Percentiles rank a stretch among this genome's conserved stretches.
phyloP scores from a whole-genome alignment of 2,113 vertebrate species.

The Protobothrops mucrosquamatus region DNA sequence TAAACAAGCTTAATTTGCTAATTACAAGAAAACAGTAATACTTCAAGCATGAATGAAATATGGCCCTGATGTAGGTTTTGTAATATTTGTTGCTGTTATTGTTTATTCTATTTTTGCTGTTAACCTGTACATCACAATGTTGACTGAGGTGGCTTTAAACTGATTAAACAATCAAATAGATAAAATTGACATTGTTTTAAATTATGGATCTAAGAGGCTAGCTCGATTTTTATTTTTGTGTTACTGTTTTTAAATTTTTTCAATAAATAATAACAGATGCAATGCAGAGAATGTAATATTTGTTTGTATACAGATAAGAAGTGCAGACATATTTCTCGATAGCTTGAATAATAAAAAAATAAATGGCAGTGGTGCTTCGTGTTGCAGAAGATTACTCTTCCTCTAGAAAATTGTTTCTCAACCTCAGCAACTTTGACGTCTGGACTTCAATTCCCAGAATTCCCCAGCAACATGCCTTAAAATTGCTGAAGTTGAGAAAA shows the following conservation, averaged over 20 bases:
- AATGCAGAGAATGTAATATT: not conserved
- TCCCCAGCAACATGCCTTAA: not conserved
- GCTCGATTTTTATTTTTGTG: not conserved
- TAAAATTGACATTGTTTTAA: not conserved
- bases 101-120: not conserved
- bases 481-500: not conserved
- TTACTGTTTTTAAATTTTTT: fast-evolving
- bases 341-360: conserved; percentile 1
- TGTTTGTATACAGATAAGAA: not conserved
- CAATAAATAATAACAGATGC: not conserved
- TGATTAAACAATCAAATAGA: not conserved
- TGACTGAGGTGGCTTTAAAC: not conserved
- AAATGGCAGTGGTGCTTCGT: not conserved
- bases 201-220: not conserved
- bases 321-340: conserved; percentile 3
- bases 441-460: not conserved
- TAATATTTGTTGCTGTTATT: not conserved
- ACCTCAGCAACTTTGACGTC: not conserved
- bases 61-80: not conserved
- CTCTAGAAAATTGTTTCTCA: not conserved
- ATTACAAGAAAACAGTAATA: not conserved
- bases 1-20: not conserved
- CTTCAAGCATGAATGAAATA: not conserved
- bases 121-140: not conserved
- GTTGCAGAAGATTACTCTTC: not conserved